A percentile compares a stretch with the other conserved stretches of the same genome.
Conservation (phyloP, 2,888 invertebrate genomes). For the Syrphus vitripennis region DNA sequence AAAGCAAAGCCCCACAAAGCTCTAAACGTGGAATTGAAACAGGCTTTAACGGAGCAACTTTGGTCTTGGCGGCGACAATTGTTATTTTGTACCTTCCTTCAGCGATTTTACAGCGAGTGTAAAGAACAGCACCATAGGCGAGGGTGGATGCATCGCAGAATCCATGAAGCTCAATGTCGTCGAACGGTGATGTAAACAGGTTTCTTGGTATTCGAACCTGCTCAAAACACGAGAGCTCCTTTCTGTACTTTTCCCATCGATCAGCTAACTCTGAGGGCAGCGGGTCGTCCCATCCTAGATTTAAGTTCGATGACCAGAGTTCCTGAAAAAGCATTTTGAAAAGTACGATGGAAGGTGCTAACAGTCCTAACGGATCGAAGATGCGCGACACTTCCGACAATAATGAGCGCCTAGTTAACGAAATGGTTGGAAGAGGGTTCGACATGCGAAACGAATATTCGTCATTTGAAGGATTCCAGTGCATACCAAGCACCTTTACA, state of each 20-base stretch:
- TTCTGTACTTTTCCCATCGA: neutral
- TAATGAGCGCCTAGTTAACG: neutral
- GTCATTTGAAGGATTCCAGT: conserved; percentile 51
- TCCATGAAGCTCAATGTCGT: neutral
- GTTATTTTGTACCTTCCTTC: neutral
- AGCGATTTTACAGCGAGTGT: neutral
- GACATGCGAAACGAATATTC: conserved; percentile 24
- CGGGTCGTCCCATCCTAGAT: conserved; percentile 54
- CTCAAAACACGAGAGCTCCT: neutral
- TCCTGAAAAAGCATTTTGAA: conserved; percentile 64
- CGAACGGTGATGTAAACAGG: neutral
- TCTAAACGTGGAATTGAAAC: conserved; percentile 49
- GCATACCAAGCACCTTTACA: neutral
- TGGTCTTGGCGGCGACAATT: conserved; percentile 17
- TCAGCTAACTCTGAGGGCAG: conserved; percentile 19
- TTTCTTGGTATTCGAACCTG: neutral
- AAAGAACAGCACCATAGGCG: conserved; percentile 30
- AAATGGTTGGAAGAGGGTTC: neutral
- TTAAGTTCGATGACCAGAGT: conserved; percentile 44
- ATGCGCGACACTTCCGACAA: conserved; percentile 1
- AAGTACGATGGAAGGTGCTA: conserved; percentile 47
- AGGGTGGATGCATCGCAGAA: conserved; percentile 26
- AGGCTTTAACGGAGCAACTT: conserved; percentile 21
- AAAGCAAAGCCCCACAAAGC: conserved; percentile 35
- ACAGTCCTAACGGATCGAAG: conserved; percentile 56